A percentile compares a stretch with the other conserved stretches of the same genome.
Evolutionary conservation across 2,113 vertebrate species (phyloP).

Genomic region (Thunnus maccoyii): DNA sequence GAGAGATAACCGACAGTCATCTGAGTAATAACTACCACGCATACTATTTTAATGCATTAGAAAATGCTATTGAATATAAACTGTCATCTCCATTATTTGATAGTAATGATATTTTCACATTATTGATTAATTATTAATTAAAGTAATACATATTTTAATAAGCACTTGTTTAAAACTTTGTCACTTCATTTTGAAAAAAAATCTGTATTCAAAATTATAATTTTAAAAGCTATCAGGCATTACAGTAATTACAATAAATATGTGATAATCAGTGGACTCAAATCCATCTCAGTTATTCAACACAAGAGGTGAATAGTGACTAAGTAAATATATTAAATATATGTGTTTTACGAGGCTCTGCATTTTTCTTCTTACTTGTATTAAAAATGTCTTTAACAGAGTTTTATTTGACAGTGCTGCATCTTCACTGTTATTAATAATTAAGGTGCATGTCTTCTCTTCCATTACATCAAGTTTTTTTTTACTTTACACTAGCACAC

Average conservation of each 20-base stretch:
- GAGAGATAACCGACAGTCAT: not conserved
- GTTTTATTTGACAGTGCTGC: too few species aligned
- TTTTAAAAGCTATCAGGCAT: not conserved
- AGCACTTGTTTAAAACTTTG: not conserved
- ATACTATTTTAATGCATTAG: too few species aligned
- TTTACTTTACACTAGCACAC: not conserved
- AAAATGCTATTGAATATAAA: not conserved
- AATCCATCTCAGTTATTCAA: too few species aligned
- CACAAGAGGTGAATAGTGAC: too few species aligned
- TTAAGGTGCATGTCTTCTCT: not conserved
- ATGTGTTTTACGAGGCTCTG: too few species aligned
- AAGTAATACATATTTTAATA: not conserved
- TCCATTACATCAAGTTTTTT: not conserved
- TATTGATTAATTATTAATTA: not conserved
- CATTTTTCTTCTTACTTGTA: not conserved
- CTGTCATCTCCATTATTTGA: not conserved
- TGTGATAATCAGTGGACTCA: not conserved
- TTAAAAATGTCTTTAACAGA: not conserved
- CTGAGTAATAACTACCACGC: not conserved
- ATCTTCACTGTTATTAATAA: too few species aligned
- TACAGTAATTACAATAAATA: not conserved
- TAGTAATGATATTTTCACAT: not conserved
- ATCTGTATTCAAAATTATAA: not conserved
- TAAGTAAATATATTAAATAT: too few species aligned
- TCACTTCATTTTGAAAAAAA: not conserved